phyloP scores from a whole-genome alignment of 2,888 invertebrate species.

The Abrostola tripartita region DNA sequence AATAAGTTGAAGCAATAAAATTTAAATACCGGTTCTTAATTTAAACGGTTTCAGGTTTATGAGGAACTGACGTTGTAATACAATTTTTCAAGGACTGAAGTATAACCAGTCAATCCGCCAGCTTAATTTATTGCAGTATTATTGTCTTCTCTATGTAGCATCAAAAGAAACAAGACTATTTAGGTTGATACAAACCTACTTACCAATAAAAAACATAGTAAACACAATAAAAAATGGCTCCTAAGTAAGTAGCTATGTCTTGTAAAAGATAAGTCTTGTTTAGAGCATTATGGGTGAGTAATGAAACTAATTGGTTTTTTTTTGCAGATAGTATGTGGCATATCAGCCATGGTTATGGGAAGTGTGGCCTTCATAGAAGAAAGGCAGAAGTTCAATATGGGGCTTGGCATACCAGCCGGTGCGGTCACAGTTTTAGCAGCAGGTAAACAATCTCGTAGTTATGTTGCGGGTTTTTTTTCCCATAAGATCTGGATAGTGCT shows the following conservation, averaged over 20 bases:
- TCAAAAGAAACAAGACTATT: no score
- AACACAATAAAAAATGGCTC: no score
- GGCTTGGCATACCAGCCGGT: slow-evolving; percentile 89
- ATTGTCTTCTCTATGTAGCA: background rate
- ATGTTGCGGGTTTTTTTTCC: no score
- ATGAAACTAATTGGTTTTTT: slow-evolving; percentile 20
- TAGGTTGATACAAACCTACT: no score
- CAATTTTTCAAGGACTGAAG: background rate
- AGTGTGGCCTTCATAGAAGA: slow-evolving; percentile 90
- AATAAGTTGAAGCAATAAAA: no score
- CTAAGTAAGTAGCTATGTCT: no score
- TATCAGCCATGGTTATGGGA: slow-evolving; percentile 89
- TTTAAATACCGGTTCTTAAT: no score
- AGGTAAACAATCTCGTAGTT: slow-evolving; percentile 68
- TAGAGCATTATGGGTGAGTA: background rate
- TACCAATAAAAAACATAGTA: no score
- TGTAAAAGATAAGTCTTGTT: no score
- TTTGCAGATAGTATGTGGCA: slow-evolving; percentile 89
- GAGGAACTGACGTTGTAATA: background rate
- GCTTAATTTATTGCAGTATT: background rate
- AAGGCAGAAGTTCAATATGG: slow-evolving; percentile 89
- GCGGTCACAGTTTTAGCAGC: slow-evolving; percentile 89
- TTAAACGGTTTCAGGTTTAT: background rate
- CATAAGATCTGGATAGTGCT: no score
- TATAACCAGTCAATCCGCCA: background rate